Base-by-base conservation (phyloP, 92 coral and sea anemone species). In the Phenganax stokvisi region DNA sequence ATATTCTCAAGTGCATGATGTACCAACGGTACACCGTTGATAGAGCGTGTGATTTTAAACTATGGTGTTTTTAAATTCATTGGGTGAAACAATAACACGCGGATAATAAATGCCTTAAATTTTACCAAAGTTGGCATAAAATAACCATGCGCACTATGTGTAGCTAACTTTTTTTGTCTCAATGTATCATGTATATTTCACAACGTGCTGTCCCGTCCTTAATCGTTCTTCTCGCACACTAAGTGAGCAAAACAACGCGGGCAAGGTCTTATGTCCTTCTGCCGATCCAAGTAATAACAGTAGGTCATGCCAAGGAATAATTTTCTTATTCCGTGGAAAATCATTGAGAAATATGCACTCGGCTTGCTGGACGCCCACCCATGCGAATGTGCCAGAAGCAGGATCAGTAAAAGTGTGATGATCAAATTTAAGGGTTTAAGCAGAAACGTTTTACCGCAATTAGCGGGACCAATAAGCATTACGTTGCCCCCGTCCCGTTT, bases 391-490 rank as follows among this genome's bases (percentile, higher is more conserved):
- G 7, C 77, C 70, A 7, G 89, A 54, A 13, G 89, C 89, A 7
- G 89, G 89, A 58, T 86, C 83, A 5, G 58, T 72, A 57, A 81
- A 88, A 4, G 91, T 85, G 61, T 81, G 54, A 74, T 75, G 7
- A 84, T 84, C 6, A 47, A 58, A 27, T 74, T 80, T 1, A 84
- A 61, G 27, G 90, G 85, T 15, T 87, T 87, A 3, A 54, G 76
- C 31, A 77, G 2, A 77, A 77, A 77, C 15, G 81, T 77, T 77
- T 77, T 77, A 3, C 65, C 88, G 55, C 88, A 71, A 74, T 88
- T 85, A 9, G 88, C 85, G 3, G 92, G 85, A 10, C 91, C 91
- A 27, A 72, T 70, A n/a, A 86, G 56, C 87, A 86, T 77, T 0
- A 89, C n/a, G 29, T 89, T 89, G 4, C 56, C 75, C 76, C 6